These are phyloP conservation scores for Acanthococcus lagerstroemiae DNA, from an alignment of 2,888 invertebrate genomes.

Conservation along the genomic window DNA sequence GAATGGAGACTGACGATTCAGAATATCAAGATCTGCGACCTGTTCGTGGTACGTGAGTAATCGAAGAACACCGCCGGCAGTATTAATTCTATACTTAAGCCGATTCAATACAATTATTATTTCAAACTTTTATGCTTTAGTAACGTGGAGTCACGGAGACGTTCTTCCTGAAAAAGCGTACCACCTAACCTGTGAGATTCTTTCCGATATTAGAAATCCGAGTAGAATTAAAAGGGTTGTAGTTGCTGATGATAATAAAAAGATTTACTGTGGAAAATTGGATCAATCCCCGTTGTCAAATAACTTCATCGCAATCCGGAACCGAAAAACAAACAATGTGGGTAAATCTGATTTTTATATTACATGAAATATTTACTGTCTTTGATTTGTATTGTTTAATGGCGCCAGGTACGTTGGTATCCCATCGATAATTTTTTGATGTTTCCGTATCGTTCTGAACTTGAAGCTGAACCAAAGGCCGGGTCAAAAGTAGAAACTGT, in stretches of 20 bases:
- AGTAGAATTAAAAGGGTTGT: not conserved
- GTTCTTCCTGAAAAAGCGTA: not conserved
- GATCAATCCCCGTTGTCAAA: not conserved
- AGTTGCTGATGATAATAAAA: not conserved
- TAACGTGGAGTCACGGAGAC: slow-evolving; percentile 2
- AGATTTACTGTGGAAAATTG: not conserved
- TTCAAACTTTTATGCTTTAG: not conserved
- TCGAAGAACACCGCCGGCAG: too few relatives aligned
- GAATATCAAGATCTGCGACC: too few relatives aligned
- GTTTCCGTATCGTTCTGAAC: not conserved
- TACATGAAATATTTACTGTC: not conserved
- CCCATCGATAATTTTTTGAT: not conserved
- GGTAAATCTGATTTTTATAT: not conserved
- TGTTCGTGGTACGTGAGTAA: too few relatives aligned
- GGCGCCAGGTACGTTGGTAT: not conserved
- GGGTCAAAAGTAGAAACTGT: not conserved
- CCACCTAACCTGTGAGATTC: not conserved
- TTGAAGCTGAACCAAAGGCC: not conserved
- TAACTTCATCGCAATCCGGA: slow-evolving; percentile 1
- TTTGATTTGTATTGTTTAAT: not conserved
- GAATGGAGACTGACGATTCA: too few relatives aligned
- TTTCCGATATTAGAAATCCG: slow-evolving; percentile 6
- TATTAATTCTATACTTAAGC: too few relatives aligned
- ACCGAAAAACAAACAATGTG: slow-evolving; percentile 2
- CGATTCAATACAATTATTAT: too few relatives aligned